A percentile compares a stretch with the other conserved stretches of the same genome.
These are phyloP conservation scores for Altica lythri DNA, from an alignment of 2,888 invertebrate genomes.

Conservation along the genomic window DNA sequence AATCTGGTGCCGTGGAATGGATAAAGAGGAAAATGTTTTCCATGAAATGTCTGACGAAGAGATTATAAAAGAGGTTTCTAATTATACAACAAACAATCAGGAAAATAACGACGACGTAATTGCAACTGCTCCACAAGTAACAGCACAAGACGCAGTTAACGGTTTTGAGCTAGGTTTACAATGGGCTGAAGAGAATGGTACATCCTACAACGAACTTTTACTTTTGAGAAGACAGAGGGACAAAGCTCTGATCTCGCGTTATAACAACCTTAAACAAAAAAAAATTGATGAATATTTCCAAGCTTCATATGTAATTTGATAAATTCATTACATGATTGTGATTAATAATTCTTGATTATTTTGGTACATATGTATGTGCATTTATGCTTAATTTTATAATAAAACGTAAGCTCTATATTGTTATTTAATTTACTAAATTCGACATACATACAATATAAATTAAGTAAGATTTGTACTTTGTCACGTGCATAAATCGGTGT, in stretches of 20 bases:
- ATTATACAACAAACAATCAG: conserved; percentile 40
- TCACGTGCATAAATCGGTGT: too few relatives aligned
- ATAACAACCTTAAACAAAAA: conserved; percentile 6
- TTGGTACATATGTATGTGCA: too few relatives aligned
- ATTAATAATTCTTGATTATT: too few relatives aligned
- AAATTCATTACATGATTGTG: too few relatives aligned
- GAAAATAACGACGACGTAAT: conserved; percentile 44
- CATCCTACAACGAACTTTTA: conserved; percentile 31
- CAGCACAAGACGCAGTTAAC: conserved; percentile 36
- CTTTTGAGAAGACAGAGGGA: conserved; percentile 29
- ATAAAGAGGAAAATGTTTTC: conserved; percentile 37
- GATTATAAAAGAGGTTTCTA: conserved; percentile 46
- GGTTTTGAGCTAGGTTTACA: conserved; percentile 44
- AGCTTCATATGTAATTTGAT: too few relatives aligned
- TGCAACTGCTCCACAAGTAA: conserved; percentile 35
- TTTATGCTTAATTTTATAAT: too few relatives aligned
- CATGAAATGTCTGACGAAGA: conserved; percentile 42
- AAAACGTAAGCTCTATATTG: too few relatives aligned
- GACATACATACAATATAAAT: too few relatives aligned
- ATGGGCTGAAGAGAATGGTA: conserved; percentile 31
- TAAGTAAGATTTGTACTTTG: too few relatives aligned
- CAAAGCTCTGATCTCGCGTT: conserved; percentile 30
- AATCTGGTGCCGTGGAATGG: conserved; percentile 36
- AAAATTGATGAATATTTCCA: neutral
- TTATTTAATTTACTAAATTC: too few relatives aligned